Base-by-base conservation (phyloP, 2,888 invertebrate species). In the Hypsopygia costalis region DNA sequence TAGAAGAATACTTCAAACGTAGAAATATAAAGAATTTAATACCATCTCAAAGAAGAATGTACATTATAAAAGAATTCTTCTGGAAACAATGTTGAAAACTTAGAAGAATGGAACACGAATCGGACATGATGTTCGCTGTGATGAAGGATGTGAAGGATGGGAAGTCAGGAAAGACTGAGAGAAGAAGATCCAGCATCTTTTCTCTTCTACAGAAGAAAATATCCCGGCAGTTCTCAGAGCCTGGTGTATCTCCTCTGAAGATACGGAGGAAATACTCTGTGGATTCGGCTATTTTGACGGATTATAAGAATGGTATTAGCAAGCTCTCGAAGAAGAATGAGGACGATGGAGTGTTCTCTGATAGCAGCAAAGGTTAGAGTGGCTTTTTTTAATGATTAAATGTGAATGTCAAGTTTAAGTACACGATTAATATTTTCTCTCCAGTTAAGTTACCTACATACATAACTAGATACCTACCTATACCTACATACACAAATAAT, bases 161-260 rank as follows among this genome's bases (percentile, higher is more conserved):
- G 10, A 82, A 81, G 38, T 42, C 63, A 0, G 68, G 12, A 1
- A 39, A 81, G 39, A 43, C 63, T 0, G 68, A 74, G 10, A 46
- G 85, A 0, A 46, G 87, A 4, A 47, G 86, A 0, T 86, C 86
- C 0, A 82, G 82, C 25, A 81, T 88, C 8, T 86, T 88, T 55
- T 79, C 76, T 0, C 49, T 86, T 0, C 41, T 88, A 0, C 74
- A 80, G 52, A 86, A 80, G 62, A 87, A 83, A 16, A 10, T 86
- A 0, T 58, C 67, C 0, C 54, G 87, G 8, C 86, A 86, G 36
- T 52, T 55, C 0, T 87, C 87, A 0, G 85, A 80, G 21, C 87
- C 86, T 0, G 66, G 52, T 0, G 62, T 62, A 2, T 44, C 58
- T 0, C 43, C 51, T 0, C 46, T 61, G n/a, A 49, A 48, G 0